Evolutionary conservation across 1,140 invertebrate species (phyloP), one percentile per base, ranked within the genome.

Genomic region (Eriosoma lanigerum): DNA sequence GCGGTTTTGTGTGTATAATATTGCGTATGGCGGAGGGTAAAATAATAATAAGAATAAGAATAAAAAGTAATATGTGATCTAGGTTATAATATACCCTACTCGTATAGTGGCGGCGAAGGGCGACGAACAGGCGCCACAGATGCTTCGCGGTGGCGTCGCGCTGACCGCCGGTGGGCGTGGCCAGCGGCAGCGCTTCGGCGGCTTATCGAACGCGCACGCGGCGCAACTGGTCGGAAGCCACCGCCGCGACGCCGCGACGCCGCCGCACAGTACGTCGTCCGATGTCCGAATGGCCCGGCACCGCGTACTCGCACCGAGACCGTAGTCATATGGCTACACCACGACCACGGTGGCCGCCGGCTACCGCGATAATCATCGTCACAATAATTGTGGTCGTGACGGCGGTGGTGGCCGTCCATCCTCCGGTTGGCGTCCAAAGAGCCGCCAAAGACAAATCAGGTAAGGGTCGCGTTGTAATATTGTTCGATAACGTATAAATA

Each of bases 151-250:
- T 52, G 75, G 75, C 75, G 75, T 78, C 75, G 56, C 52, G 75
- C 17, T 78, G 56, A 78, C 75, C 56, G 75, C 44, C 44, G 54
- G 75, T 78, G 24, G 75, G 75, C 75, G 75, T 78, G 75, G 75
- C 54, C 54, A 44, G 24, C 44, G 19, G 21, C 24, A 24, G 17
- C 66, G 66, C 54, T 32, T 13, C 52, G 73, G n/a, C 21, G 24
- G 38, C 75, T 78, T 78, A 78, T 78, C 56, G 75, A 78, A 78
- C 75, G 75, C 75, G 75, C 75, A 75, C 72, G 72, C 72, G 72
- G 75, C 75, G 75, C 75, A 78, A 78, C 75, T 78, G 56, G 75
- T 78, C 75, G 75, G 44, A 56, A 62, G 38, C 68, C 48, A 21
- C 52, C 66, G 48, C 17, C 32, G n/a, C n/a, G 29, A n/a, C 66